Base-by-base conservation (phyloP, 2,113 vertebrate genomes). In the Ramphastos sulfuratus region DNA sequence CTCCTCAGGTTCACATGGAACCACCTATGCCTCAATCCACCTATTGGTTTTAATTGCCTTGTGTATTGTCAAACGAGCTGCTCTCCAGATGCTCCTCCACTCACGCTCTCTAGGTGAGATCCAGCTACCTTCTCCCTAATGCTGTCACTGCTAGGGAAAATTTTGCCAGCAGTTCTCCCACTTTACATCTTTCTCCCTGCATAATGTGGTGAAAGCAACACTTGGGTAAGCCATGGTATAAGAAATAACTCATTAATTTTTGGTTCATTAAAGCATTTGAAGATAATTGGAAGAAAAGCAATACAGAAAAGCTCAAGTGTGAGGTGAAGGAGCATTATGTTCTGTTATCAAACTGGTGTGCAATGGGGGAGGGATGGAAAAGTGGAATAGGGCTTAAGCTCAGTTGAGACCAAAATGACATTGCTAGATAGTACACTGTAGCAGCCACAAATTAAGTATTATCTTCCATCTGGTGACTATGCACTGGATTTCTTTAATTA, bases 391-490 rank as follows among this genome's bases (percentile, higher is more conserved):
- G 82, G 92, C 93, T 89, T 93, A 92, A 95, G 91, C 93, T 87
- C 93, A 89, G 74, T 74, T 90, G 95, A 94, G 91, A 84, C 89
- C 86, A 91, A 96, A 97, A 94, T 92, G 96, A 97, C 96, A 91
- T 93, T 92, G 60, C 93, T 95, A 93, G 95, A 94, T 90, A 92
- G 85, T 95, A 66, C 78, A 92, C 95, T 94, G 92, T 96, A 90
- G 85, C 94, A 97, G 90, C 78, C 93, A 94, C 96, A 97, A 96
- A 97, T 97, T 95, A 97, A 97, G 94, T 81, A 96, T 96, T 94
- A 88, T 95, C 88, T 97, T 97, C 97, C 96, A 97, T 97, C 97
- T 97, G 97, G 97, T 97, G 95, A 96, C 94, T 94, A 81, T 46
- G 64, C 78, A 79, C 96, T 97, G 94, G 82, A 96, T 97, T 97